phyloP scores from a whole-genome alignment of 2,888 invertebrate species.

The Clusia tigrina region DNA sequence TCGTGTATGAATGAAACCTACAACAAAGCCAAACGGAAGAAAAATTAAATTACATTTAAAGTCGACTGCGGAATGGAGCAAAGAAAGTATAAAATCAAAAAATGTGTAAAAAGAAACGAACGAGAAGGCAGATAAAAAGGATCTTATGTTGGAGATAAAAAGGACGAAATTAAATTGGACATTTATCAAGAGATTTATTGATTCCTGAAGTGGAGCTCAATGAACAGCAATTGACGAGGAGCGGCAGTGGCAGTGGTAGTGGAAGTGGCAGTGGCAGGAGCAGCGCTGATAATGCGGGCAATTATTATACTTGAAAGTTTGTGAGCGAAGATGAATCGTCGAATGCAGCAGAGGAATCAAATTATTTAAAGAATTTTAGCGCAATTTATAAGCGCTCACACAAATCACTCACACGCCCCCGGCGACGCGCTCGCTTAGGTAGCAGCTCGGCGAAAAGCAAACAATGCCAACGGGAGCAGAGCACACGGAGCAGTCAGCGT shows the following conservation, averaged over 20 bases:
- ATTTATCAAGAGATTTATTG: conserved; percentile 61
- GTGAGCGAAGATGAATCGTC: neutral
- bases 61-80: conserved; percentile 34
- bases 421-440: neutral
- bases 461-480: conserved; percentile 1
- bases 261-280: neutral
- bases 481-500: conserved; percentile 14
- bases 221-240: neutral
- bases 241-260: neutral
- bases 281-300: conserved; percentile 24
- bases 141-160: conserved; percentile 46
- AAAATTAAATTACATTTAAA: conserved; percentile 58
- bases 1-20: conserved; percentile 35
- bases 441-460: conserved; percentile 5
- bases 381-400: conserved; percentile 2
- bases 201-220: conserved; percentile 43
- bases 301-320: conserved; percentile 27
- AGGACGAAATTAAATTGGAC: conserved; percentile 59
- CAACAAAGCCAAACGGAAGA: conserved; percentile 48
- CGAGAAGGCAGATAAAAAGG: neutral
- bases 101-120: conserved; percentile 5
- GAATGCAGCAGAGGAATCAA: too few relatives aligned
- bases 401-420: conserved; percentile 1
- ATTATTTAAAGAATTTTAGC: conserved; percentile 9
- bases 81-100: conserved; percentile 28